Evolutionary conservation across 1,140 invertebrate species (phyloP).

Genomic region (Drosophila athabasca): DNA sequence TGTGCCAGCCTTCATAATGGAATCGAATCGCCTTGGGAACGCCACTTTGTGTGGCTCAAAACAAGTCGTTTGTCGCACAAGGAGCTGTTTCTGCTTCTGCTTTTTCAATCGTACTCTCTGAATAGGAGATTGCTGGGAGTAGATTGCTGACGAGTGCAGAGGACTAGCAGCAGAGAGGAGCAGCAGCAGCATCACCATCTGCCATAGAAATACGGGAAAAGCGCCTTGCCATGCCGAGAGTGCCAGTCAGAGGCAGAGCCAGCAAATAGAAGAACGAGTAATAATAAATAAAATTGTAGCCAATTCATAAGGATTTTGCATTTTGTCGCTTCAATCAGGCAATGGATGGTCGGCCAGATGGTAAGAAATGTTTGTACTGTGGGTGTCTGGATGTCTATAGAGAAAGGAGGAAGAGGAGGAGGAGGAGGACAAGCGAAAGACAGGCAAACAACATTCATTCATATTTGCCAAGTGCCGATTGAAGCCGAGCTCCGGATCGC

Average conservation of each 20-base stretch:
- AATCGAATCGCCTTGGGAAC: constrained; percentile 81
- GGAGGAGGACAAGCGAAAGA: constrained; percentile 19
- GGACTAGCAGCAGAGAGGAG: not conserved
- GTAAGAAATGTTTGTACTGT: not conserved
- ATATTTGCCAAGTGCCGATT: constrained; percentile 75
- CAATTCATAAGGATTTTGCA: constrained; percentile 80
- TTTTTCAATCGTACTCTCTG: no score
- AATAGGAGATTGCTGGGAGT: not conserved
- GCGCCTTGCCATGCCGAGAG: not conserved
- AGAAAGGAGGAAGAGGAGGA: not conserved
- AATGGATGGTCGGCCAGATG: constrained; percentile 18
- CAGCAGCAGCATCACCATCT: not conserved
- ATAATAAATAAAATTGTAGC: constrained; percentile 81
- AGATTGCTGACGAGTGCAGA: constrained; percentile 20
- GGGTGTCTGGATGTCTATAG: not conserved
- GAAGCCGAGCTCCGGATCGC: constrained; percentile 44
- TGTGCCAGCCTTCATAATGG: constrained; percentile 72
- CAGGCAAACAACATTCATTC: constrained; percentile 77
- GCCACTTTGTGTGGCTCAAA: constrained; percentile 75
- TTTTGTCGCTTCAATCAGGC: constrained; percentile 67
- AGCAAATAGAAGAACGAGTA: constrained; percentile 71
- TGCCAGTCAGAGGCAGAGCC: constrained; percentile 25
- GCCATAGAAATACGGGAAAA: constrained; percentile 28
- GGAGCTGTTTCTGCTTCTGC: constrained; percentile 15
- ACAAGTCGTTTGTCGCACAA: constrained; percentile 62